Percentiles rank a stretch among this genome's conserved stretches.
phyloP scores from a whole-genome alignment of 2,888 invertebrate species.

The Nudaria mundana region DNA sequence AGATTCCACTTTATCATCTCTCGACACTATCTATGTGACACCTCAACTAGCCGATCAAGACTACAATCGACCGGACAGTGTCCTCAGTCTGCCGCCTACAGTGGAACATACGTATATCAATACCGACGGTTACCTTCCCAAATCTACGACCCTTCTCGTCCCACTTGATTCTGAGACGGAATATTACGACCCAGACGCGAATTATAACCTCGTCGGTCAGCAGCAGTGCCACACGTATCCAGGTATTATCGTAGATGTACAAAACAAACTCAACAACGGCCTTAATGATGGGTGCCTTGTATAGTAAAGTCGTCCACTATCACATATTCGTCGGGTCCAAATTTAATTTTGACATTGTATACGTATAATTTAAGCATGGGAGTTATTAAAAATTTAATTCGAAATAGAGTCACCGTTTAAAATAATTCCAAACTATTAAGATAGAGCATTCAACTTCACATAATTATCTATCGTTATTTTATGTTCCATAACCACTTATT shows the following conservation, averaged over 20 bases:
- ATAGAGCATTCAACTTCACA: slow-evolving; percentile 14
- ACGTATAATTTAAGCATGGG: slow-evolving; percentile 68
- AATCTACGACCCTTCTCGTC: slow-evolving; percentile 71
- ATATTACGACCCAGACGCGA: slow-evolving; percentile 77
- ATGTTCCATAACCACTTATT: slow-evolving; percentile 13
- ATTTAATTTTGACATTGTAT: slow-evolving; percentile 67
- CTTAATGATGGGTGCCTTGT: slow-evolving; percentile 84
- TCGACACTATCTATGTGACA: slow-evolving; percentile 64
- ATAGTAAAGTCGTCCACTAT: slow-evolving; percentile 47
- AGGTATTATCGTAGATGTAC: slow-evolving; percentile 61
- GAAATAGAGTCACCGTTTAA: slow-evolving; percentile 68
- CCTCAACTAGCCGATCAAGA: slow-evolving; percentile 64
- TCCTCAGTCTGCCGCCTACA: slow-evolving; percentile 61
- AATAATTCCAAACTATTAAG: slow-evolving; percentile 36
- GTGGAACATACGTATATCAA: slow-evolving; percentile 58
- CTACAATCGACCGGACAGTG: slow-evolving; percentile 70
- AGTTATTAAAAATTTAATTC: slow-evolving; percentile 64
- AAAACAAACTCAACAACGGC: slow-evolving; percentile 76
- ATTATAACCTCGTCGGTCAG: slow-evolving; percentile 65
- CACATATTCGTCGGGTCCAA: slow-evolving; percentile 66
- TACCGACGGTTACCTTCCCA: slow-evolving; percentile 70
- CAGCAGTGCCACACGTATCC: slow-evolving; percentile 82
- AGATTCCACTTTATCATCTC: slow-evolving; percentile 59
- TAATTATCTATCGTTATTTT: slow-evolving; percentile 21
- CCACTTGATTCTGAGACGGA: slow-evolving; percentile 78